Conservation (phyloP, 1,140 invertebrate genomes). For the Lucilia cuprina region DNA sequence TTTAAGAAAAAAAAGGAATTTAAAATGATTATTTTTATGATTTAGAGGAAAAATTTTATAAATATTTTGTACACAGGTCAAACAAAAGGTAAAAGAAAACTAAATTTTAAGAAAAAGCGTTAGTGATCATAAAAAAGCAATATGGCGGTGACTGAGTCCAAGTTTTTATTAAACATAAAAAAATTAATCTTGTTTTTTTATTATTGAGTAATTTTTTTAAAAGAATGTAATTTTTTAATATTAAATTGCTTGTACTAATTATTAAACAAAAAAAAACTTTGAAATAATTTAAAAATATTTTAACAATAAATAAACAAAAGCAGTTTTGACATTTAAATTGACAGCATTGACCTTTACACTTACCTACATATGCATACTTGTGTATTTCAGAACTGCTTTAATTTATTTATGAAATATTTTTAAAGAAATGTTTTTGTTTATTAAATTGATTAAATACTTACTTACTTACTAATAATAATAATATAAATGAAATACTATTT, state of each 20-base stretch:
- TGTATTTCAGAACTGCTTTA: neutral
- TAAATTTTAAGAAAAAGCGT: slow-evolving; percentile 1
- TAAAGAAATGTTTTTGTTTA: neutral
- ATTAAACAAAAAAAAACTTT: neutral
- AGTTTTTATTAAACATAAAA: neutral
- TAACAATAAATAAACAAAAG: neutral
- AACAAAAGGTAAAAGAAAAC: neutral
- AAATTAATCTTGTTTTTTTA: neutral
- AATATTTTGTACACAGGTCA: neutral
- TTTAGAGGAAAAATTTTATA: neutral
- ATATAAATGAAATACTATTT: neutral
- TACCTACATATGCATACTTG: too few species aligned
- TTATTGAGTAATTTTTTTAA: slow-evolving; percentile 21
- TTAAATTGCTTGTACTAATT: neutral
- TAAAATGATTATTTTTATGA: neutral
- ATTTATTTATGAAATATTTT: neutral
- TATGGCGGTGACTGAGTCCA: slow-evolving; percentile 32
- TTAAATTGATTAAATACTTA: neutral
- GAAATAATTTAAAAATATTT: too few species aligned
- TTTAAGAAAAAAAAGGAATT: neutral
- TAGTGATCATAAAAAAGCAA: slow-evolving; percentile 34
- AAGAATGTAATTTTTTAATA: slow-evolving; percentile 4
- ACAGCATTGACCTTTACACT: too few species aligned
- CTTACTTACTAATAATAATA: neutral
- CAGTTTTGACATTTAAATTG: neutral